Conservation (phyloP, 2,888 invertebrate species). For the Cecidostiba fungosa region DNA sequence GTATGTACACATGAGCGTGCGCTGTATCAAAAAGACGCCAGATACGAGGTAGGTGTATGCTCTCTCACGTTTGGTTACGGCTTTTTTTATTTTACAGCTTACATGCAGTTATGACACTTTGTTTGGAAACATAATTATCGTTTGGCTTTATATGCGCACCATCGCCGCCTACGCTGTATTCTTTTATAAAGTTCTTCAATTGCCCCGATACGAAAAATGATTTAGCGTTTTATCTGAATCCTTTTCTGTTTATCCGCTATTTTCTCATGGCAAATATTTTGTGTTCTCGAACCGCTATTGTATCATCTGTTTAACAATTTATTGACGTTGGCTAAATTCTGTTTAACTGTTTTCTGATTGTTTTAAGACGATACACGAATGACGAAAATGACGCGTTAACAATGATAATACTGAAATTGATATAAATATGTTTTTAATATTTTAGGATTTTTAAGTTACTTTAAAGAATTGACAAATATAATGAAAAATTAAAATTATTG, state of each 20-base stretch:
- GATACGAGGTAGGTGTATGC: slow-evolving; percentile 5
- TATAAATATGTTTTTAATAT: background rate
- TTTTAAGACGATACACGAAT: background rate
- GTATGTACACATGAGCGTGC: slow-evolving; percentile 36
- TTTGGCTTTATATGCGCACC: background rate
- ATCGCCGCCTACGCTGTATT: background rate
- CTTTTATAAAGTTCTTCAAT: background rate
- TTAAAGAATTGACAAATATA: no score
- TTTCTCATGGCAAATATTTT: slow-evolving; percentile 27
- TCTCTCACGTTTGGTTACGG: background rate
- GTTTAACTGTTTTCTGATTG: background rate
- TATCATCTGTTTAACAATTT: background rate
- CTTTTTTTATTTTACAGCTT: slow-evolving; percentile 27
- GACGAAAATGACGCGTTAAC: background rate
- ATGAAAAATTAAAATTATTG: no score
- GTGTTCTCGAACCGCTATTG: background rate
- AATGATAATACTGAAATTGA: background rate
- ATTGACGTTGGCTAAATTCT: background rate
- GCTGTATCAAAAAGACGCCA: slow-evolving; percentile 19
- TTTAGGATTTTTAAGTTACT: background rate
- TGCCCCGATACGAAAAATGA: background rate
- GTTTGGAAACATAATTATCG: slow-evolving; percentile 42
- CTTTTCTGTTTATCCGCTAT: slow-evolving; percentile 8
- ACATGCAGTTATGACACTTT: background rate
- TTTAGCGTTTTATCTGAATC: slow-evolving; percentile 4